phyloP scores from a whole-genome alignment of 2,113 vertebrate species.

The Hiodon tergisus region DNA sequence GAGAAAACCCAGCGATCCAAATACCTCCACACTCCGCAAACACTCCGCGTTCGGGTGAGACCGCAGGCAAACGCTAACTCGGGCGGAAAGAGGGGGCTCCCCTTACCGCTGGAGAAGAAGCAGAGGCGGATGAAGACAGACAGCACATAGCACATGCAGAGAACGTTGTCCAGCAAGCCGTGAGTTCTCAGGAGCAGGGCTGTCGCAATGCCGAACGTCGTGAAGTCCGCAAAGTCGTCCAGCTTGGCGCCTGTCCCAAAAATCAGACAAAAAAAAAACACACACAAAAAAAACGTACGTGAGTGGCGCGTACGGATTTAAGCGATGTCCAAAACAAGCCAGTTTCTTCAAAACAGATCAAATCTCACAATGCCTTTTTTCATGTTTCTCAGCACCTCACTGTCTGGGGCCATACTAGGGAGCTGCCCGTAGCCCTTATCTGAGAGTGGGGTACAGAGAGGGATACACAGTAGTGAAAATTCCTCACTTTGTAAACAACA shows the following conservation, averaged over 20 bases:
- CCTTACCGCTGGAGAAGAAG: slow-evolving; percentile 78
- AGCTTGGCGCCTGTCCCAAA: slow-evolving; percentile 72
- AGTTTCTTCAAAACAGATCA: background rate
- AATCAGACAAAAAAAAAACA: background rate
- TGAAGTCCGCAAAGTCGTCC: slow-evolving; percentile 87
- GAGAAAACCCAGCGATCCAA: no score
- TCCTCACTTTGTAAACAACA: slow-evolving; percentile 53
- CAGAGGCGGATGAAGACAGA: slow-evolving; percentile 77
- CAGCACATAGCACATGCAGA: slow-evolving; percentile 74
- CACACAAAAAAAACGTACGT: background rate
- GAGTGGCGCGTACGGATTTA: no score
- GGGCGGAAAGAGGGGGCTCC: background rate
- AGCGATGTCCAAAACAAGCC: no score
- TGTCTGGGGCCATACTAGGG: no score
- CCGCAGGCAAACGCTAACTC: background rate
- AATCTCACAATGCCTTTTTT: background rate
- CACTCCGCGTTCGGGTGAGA: background rate
- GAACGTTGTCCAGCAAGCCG: slow-evolving; percentile 64
- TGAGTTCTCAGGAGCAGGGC: slow-evolving; percentile 71
- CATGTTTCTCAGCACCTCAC: no score
- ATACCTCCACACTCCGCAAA: background rate
- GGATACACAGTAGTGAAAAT: slow-evolving; percentile 36
- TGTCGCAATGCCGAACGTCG: slow-evolving; percentile 82
- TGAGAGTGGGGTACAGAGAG: background rate
- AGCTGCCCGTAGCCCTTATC: no score